These are phyloP conservation scores for Invenusta paracnida DNA, from an alignment of 2,888 invertebrate species.

Conservation along the genomic window DNA sequence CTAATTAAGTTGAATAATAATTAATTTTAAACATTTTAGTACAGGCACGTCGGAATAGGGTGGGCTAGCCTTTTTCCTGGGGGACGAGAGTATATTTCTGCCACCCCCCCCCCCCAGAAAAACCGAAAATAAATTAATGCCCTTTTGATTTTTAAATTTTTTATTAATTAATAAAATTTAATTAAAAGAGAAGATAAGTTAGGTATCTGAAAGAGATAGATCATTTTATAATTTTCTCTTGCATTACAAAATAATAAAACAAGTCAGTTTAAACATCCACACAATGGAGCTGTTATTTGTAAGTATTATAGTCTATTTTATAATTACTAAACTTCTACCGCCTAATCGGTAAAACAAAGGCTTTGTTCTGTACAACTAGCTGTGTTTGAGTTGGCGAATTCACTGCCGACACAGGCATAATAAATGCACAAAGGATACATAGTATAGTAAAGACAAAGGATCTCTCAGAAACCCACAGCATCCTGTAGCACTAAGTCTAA, in stretches of 20 bases:
- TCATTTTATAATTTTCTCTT: not conserved
- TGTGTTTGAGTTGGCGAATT: too few species aligned
- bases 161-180: not conserved
- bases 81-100: not conserved
- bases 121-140: not conserved
- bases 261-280: too few species aligned
- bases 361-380: too few species aligned
- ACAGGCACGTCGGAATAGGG: not conserved
- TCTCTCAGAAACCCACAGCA: too few species aligned
- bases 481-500: too few species aligned
- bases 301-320: too few species aligned
- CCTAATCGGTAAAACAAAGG: too few species aligned
- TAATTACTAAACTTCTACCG: too few species aligned
- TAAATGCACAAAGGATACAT: too few species aligned
- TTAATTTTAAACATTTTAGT: not conserved
- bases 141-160: not conserved
- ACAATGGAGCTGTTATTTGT: too few species aligned
- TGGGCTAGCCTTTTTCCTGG: not conserved
- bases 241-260: not conserved
- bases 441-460: too few species aligned
- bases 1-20: not conserved
- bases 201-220: not conserved
- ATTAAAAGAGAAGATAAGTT: not conserved
- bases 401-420: too few species aligned
- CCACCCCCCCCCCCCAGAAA: not conserved